Evolutionary conservation across 2,113 vertebrate species (phyloP), one percentile per base, ranked within the genome.

Genomic region (Mesocricetus auratus): DNA sequence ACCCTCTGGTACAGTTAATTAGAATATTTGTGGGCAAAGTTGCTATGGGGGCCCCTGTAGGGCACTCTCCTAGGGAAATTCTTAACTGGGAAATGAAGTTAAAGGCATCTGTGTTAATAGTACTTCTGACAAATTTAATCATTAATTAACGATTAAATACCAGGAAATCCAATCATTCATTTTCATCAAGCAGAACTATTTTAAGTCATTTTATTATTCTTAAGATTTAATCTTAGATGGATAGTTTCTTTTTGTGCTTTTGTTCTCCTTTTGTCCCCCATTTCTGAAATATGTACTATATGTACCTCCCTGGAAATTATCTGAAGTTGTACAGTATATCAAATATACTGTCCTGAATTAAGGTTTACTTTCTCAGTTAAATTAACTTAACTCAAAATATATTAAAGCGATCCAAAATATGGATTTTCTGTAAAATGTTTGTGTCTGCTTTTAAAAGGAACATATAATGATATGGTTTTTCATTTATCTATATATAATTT

Each of bases 1-100:
- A 97, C 98, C 97, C 97, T 97, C 97, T 97, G 97, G 97, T 96
- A 95, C 58, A 96, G 98, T 96, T 98, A 98, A 99, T 99, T 98
- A 98, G 97, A 98, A 96, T 89, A 96, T 85, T 98, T 97, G 96
- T 97, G 97, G 93, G 96, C 94, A 97, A 98, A 97, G 47, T 94
- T 97, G 89, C 92, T 96, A 50, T 74, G 91, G 75, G 93, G 97
- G 93, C 77, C 94, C 97, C 97, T 96, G 73, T 94, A 97, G 96
- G 95, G 90, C 94, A 97, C 97, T 97, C 87, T 96, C 86, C 68
- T 94, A 97, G 75, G 89, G 95, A 98, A 97, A 97, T 90, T 66
- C 11, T 92, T 96, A 89, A 92, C 73, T 98, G 97, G 96, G 97
- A 98, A 98, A 87, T 92, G 97, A 97, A 60, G 39, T 94, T 97